Evolutionary conservation across 2,797 vertebrate genomes (phyloP).

Genomic region (Gastrophryne carolinensis): DNA sequence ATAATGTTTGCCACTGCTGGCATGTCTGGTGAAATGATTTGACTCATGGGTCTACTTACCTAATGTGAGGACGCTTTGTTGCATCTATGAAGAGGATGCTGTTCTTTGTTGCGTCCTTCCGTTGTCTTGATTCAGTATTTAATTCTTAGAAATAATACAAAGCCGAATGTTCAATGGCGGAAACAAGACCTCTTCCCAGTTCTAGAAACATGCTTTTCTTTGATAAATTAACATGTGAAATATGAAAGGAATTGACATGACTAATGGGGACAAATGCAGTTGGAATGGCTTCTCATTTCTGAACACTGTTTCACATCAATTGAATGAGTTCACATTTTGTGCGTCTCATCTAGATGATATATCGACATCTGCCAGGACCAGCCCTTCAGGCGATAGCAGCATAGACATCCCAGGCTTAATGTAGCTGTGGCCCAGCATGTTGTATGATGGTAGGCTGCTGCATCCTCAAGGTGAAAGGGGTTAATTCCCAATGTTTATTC

Average conservation of each 20-base stretch:
- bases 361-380: conserved; percentile 11
- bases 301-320: not conserved
- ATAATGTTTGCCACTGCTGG: no score
- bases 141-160: not conserved
- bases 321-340: conserved; percentile 10
- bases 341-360: conserved; percentile 2
- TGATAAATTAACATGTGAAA: conserved; percentile 5
- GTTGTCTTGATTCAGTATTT: not conserved
- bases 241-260: not conserved
- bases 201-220: not conserved
- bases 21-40: no score
- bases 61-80: no score
- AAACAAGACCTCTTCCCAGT: not conserved
- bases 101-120: not conserved
- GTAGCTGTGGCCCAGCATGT: not conserved
- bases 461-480: conserved; percentile 13
- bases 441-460: not conserved
- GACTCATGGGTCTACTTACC: no score
- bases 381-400: not conserved
- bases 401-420: not conserved
- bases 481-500: conserved; percentile 1
- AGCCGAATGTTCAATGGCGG: not conserved
- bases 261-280: not conserved
- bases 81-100: no score
- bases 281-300: conserved; percentile 3